These are phyloP conservation scores for Eubasilissa splendida DNA, from an alignment of 2,888 invertebrate genomes.

Conservation along the genomic window DNA sequence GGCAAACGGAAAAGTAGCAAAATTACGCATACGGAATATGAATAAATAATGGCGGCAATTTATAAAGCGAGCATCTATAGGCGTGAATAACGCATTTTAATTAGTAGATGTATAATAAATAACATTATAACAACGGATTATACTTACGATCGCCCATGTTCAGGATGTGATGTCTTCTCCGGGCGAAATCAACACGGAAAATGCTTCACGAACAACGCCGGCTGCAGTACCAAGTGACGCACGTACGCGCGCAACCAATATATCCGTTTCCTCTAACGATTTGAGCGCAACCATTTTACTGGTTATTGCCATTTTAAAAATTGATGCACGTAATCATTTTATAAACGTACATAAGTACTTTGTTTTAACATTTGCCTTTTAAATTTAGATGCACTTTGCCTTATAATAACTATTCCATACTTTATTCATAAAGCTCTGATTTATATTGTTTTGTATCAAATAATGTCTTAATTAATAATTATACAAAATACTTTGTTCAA, in stretches of 20 bases:
- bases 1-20: slow-evolving; percentile 1
- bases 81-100: neutral
- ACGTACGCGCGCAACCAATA: slow-evolving; percentile 2
- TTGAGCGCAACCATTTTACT: slow-evolving; percentile 17
- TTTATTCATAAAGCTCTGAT: no score
- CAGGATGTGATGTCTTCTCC: slow-evolving; percentile 7
- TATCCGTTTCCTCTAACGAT: slow-evolving; percentile 16
- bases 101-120: neutral
- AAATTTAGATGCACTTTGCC: neutral
- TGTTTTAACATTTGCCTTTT: neutral
- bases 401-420: neutral
- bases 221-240: neutral
- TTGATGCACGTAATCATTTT: neutral
- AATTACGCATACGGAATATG: slow-evolving; percentile 2
- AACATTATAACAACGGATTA: slow-evolving; percentile 17
- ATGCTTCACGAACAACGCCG: slow-evolving; percentile 23
- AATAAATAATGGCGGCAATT: slow-evolving; percentile 21
- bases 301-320: slow-evolving; percentile 10
- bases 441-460: no score
- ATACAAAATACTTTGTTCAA: no score
- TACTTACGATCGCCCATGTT: slow-evolving; percentile 59
- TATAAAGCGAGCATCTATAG: neutral
- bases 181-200: slow-evolving; percentile 35
- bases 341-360: neutral
- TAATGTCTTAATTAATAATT: no score